Percentiles rank a stretch among this genome's conserved stretches.
Conservation (phyloP, 2,113 vertebrate genomes). For the Bos taurus region ARS-UCD2.0 NC_037337.1:38172001-38172500, state of each 20-base stretch:
- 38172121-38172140: neutral
- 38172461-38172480: neutral
- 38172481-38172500: neutral
- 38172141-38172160: constrained; percentile 27
- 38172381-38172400: neutral
- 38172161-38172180: neutral
- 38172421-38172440: neutral
- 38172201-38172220: neutral
- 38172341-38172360: neutral
- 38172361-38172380: neutral
- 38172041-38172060: neutral
- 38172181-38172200: neutral
- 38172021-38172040: neutral
- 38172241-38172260: neutral
- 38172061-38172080: neutral
- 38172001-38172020: neutral
- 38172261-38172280: neutral
- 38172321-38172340: neutral
- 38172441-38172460: neutral
- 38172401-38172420: neutral
- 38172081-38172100: neutral
- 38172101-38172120: neutral
- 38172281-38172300: neutral
- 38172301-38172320: neutral
- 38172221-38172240: neutral